Evolutionary conservation across 1,140 invertebrate genomes (phyloP).

Genomic region (Lithobius niger): DNA sequence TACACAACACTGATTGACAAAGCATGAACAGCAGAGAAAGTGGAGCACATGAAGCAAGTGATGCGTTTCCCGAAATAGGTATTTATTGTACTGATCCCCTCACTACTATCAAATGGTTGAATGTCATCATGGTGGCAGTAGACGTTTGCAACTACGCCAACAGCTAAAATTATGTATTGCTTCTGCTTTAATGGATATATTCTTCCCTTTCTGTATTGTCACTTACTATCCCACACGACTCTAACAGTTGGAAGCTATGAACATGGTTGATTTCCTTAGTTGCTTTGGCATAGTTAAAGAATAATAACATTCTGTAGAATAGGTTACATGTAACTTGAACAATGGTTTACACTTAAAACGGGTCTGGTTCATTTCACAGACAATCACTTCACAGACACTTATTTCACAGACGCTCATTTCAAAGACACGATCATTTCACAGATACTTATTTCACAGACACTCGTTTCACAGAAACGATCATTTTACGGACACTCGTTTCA

Average conservation of each 20-base stretch:
- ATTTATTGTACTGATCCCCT: slow-evolving; percentile 25
- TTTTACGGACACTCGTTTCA: too few relatives aligned
- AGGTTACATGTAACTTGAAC: background rate
- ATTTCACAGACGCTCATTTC: too few relatives aligned
- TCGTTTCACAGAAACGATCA: too few relatives aligned
- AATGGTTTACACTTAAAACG: background rate
- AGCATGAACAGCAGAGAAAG: slow-evolving; percentile 22
- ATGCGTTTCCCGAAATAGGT: slow-evolving; percentile 24
- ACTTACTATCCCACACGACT: slow-evolving; percentile 18
- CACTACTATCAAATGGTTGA: slow-evolving; percentile 28
- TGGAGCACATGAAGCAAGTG: too few relatives aligned
- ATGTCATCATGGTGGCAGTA: slow-evolving; percentile 22
- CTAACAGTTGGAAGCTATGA: slow-evolving; percentile 1
- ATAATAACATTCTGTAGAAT: background rate
- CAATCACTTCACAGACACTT: too few relatives aligned
- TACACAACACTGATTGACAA: slow-evolving; percentile 19
- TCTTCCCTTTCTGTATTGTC: slow-evolving; percentile 21
- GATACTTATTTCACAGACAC: too few relatives aligned
- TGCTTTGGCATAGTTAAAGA: slow-evolving; percentile 1
- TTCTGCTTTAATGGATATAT: slow-evolving; percentile 20
- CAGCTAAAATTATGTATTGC: slow-evolving; percentile 19
- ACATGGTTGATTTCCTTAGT: slow-evolving; percentile 3
- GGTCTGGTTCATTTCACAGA: too few relatives aligned
- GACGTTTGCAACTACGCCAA: slow-evolving; percentile 20
- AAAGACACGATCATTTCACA: too few relatives aligned